Percentiles rank a stretch among this genome's conserved stretches.
Evolutionary conservation across 2,113 vertebrate species (phyloP).

Genomic region (Centropus bengalensis): DNA sequence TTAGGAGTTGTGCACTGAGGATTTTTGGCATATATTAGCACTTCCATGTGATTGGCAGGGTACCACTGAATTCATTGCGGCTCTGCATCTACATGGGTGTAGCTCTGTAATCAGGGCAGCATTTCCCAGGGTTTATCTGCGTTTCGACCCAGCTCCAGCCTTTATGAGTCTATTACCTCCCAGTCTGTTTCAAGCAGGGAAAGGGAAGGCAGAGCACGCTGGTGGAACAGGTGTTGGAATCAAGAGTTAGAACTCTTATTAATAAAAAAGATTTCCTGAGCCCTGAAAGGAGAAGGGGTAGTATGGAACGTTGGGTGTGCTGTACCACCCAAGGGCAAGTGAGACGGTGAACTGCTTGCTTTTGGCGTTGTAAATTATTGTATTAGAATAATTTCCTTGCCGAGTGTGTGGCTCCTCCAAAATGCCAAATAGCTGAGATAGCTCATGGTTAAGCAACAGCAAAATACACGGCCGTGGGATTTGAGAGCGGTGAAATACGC

Average conservation of each 20-base stretch:
- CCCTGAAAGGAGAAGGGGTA: background rate
- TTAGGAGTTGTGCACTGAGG: constrained; percentile 60
- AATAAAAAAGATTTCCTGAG: background rate
- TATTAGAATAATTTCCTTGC: background rate
- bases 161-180: background rate
- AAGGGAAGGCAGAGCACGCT: background rate
- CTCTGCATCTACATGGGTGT: constrained; percentile 13
- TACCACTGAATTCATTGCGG: constrained; percentile 49
- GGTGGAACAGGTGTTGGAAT: background rate
- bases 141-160: background rate
- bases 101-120: constrained; percentile 29
- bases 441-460: background rate
- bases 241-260: background rate
- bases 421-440: background rate
- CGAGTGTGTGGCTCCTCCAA: background rate
- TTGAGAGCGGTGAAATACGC: background rate
- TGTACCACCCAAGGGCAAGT: background rate
- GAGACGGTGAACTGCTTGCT: background rate
- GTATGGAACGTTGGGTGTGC: background rate
- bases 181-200: background rate
- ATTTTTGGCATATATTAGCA: constrained; percentile 70
- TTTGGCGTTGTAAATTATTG: background rate
- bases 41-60: constrained; percentile 62
- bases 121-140: background rate
- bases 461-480: background rate